These are phyloP conservation scores for Drosophila rellima DNA, from an alignment of 2,888 invertebrate genomes.

Conservation along the genomic window DNA sequence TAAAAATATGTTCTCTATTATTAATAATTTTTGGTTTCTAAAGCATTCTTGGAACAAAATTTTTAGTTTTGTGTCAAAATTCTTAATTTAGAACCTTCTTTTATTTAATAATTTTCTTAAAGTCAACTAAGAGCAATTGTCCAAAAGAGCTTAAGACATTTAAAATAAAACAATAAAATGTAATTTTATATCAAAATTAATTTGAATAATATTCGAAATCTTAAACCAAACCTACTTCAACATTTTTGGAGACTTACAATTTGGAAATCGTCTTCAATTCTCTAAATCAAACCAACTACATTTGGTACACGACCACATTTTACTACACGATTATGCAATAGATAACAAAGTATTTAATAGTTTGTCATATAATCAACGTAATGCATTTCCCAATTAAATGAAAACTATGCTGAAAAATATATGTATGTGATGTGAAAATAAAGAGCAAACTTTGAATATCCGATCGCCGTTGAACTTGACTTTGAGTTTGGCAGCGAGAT, in stretches of 20 bases:
- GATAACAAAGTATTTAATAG: conserved; percentile 10
- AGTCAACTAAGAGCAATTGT: too few species aligned
- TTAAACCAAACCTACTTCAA: background rate
- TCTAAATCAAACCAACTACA: too few species aligned
- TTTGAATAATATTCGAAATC: background rate
- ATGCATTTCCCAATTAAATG: conserved; percentile 22
- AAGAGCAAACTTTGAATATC: conserved; percentile 6
- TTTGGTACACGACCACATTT: too few species aligned
- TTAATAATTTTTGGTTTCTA: too few species aligned
- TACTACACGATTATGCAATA: background rate
- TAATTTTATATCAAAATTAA: too few species aligned
- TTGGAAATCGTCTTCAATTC: background rate
- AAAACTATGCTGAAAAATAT: conserved; percentile 21
- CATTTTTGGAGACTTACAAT: background rate
- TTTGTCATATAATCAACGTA: conserved; percentile 19
- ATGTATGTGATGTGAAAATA: conserved; percentile 25
- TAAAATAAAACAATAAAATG: too few species aligned
- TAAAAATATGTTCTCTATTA: too few species aligned
- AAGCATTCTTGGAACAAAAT: too few species aligned
- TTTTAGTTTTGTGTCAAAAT: too few species aligned
- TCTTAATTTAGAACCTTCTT: too few species aligned
- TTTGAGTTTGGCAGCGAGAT: conserved; percentile 56
- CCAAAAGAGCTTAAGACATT: too few species aligned
- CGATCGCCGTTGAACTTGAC: conserved; percentile 75
- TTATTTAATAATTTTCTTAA: too few species aligned